Evolutionary conservation across 2,113 vertebrate genomes (phyloP).

Genomic region (Tichodroma muraria): DNA sequence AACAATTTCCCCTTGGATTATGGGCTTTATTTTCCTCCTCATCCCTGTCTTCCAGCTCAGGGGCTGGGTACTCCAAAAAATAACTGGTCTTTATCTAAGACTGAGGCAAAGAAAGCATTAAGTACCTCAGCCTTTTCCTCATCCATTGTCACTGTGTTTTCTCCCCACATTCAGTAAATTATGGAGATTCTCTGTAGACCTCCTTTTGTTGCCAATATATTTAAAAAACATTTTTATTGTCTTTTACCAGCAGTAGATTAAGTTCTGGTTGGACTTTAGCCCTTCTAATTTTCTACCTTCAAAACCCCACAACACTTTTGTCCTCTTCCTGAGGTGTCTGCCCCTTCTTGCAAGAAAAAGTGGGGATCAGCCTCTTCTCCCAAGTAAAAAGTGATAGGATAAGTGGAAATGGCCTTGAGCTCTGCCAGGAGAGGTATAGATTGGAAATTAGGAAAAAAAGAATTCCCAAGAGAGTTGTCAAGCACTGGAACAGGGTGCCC

Average conservation of each 20-base stretch:
- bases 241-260: not conserved
- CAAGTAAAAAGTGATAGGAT: not conserved
- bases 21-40: not conserved
- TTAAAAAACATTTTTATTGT: not conserved
- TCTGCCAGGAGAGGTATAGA: not conserved
- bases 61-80: not conserved
- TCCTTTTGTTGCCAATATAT: not conserved
- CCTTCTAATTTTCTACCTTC: not conserved
- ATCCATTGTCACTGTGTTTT: not conserved
- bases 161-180: not conserved
- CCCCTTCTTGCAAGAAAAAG: no score
- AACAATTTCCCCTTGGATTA: no score
- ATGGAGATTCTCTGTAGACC: not conserved
- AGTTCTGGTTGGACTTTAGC: not conserved
- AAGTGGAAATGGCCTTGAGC: not conserved
- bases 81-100: not conserved
- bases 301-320: not conserved
- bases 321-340: not conserved
- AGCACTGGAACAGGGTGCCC: not conserved
- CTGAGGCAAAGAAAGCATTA: not conserved
- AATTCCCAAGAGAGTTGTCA: not conserved
- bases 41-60: not conserved
- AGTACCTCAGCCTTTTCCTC: not conserved
- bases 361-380: not conserved
- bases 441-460: not conserved